These are phyloP conservation scores for Maconellicoccus hirsutus DNA, from an alignment of 1,140 invertebrate species.

Conservation along the genomic window DNA sequence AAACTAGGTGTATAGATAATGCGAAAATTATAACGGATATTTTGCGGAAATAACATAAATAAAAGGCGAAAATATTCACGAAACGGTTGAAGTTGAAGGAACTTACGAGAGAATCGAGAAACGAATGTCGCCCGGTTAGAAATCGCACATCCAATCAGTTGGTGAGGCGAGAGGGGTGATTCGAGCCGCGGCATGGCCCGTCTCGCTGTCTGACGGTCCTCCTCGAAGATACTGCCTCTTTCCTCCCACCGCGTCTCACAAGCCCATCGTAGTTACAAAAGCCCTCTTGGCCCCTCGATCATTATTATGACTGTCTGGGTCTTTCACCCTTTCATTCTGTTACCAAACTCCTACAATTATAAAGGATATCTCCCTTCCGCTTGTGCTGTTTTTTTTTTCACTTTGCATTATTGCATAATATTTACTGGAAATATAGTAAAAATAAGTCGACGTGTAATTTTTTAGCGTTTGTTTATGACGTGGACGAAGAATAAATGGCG, in stretches of 20 bases:
- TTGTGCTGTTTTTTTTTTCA: not conserved
- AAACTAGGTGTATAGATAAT: not conserved
- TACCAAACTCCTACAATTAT: conserved; percentile 4
- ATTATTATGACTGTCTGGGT: conserved; percentile 2
- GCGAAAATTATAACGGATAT: not conserved
- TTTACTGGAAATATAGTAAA: not conserved
- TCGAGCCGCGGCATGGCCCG: not conserved
- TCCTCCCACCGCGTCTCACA: not conserved
- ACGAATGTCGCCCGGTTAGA: conserved; percentile 6
- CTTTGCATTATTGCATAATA: not conserved
- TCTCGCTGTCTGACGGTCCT: conserved; percentile 6
- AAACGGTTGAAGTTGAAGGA: conserved; percentile 8
- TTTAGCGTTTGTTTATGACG: too few species aligned
- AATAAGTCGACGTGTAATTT: too few species aligned
- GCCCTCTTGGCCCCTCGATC: not conserved
- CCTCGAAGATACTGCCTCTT: not conserved
- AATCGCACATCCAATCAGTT: conserved; percentile 3
- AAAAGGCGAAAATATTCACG: conserved; percentile 3
- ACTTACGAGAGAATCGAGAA: not conserved
- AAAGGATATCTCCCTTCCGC: not conserved
- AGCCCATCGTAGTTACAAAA: not conserved
- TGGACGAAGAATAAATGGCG: too few species aligned
- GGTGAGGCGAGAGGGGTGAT: not conserved
- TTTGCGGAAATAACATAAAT: conserved; percentile 4
- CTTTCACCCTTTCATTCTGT: conserved; percentile 3